Evolutionary conservation across 1,140 invertebrate genomes (phyloP).

Genomic region (Drosophila tristis): DNA sequence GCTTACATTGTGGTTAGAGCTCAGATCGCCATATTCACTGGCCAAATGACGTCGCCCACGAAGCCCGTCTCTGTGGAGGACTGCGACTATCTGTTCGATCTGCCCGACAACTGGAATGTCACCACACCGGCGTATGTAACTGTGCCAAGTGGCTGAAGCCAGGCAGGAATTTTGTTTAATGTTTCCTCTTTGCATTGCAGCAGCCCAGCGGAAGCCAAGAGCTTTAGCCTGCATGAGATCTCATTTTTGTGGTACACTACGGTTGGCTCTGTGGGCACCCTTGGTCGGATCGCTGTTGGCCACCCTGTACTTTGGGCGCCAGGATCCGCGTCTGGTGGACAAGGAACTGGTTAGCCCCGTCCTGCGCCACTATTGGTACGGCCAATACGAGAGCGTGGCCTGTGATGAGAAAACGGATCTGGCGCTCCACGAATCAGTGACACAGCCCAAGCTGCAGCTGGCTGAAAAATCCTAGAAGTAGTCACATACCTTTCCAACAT

Average conservation of each 20-base stretch:
- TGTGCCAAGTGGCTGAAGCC: slow-evolving; percentile 13
- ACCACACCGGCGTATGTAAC: slow-evolving; percentile 53
- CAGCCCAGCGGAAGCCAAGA: background rate
- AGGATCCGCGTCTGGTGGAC: slow-evolving; percentile 58
- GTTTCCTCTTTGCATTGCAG: slow-evolving; percentile 2
- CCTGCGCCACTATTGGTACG: slow-evolving; percentile 59
- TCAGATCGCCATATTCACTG: slow-evolving; percentile 61
- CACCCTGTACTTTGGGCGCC: slow-evolving; percentile 61
- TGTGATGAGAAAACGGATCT: slow-evolving; percentile 21
- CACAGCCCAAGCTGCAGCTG: slow-evolving; percentile 23
- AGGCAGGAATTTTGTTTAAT: background rate
- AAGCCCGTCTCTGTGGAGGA: slow-evolving; percentile 66
- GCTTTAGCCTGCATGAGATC: slow-evolving; percentile 55
- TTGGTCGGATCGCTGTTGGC: slow-evolving; percentile 53
- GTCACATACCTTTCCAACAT: background rate
- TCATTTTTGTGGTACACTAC: slow-evolving; percentile 85
- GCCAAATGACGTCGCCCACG: slow-evolving; percentile 43
- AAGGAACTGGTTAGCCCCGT: slow-evolving; percentile 54
- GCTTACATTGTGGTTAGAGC: slow-evolving; percentile 59
- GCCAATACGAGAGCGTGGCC: slow-evolving; percentile 48
- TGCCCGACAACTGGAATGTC: slow-evolving; percentile 45
- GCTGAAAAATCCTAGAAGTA: slow-evolving; percentile 6
- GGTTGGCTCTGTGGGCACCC: slow-evolving; percentile 58
- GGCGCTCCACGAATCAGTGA: slow-evolving; percentile 19
- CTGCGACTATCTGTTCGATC: slow-evolving; percentile 55